A percentile compares a stretch with the other conserved stretches of the same genome.
Conservation (phyloP, 2,113 vertebrate genomes). For the Dermatemys mawii region DNA sequence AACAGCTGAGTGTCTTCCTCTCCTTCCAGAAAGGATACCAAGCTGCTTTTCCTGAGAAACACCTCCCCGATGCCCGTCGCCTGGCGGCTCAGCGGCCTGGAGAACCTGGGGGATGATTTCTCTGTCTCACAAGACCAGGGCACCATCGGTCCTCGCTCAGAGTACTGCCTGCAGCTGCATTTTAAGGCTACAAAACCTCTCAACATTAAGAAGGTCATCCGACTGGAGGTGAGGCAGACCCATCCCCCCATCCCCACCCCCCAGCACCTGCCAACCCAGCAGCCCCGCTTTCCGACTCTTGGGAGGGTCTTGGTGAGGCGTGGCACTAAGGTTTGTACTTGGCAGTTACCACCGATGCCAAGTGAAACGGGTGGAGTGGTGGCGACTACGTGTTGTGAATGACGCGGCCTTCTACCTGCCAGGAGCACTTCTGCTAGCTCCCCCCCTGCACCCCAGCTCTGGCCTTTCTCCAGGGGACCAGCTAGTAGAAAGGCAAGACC, state of each 20-base stretch:
- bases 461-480: background rate
- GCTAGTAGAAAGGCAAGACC: background rate
- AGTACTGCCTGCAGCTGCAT: conserved; percentile 76
- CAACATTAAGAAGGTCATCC: conserved; percentile 81
- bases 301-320: background rate
- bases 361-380: background rate
- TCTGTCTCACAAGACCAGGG: conserved; percentile 77
- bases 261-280: background rate
- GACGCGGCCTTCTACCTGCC: fast-evolving
- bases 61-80: conserved; percentile 77
- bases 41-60: conserved; percentile 80
- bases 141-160: conserved; percentile 67
- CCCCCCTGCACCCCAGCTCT: background rate
- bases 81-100: conserved; percentile 87
- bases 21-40: conserved; percentile 78
- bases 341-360: background rate
- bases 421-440: fast-evolving
- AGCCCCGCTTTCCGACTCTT: background rate
- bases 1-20: background rate
- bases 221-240: conserved; percentile 84
- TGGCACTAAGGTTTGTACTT: background rate
- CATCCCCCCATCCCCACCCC: background rate
- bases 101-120: conserved; percentile 86
- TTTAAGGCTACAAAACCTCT: conserved; percentile 81
- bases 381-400: background rate